These are phyloP conservation scores for Bradypus variegatus DNA, from an alignment of 2,797 vertebrate genomes.

Conservation along the genomic window DNA sequence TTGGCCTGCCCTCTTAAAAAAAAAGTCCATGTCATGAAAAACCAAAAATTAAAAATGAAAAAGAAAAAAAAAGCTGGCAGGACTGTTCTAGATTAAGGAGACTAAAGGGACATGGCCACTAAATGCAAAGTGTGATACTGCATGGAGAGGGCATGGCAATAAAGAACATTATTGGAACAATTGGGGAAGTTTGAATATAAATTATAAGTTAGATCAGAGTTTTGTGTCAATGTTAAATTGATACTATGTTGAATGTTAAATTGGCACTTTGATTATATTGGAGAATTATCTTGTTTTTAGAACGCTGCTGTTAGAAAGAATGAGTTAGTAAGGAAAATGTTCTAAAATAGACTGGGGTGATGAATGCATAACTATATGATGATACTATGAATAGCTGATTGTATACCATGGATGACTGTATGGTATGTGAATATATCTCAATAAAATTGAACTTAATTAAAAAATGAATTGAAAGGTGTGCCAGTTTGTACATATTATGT, in stretches of 20 bases:
- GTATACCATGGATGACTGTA: too few species aligned
- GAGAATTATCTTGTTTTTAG: background rate
- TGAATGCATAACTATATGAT: too few species aligned
- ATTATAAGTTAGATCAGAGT: background rate
- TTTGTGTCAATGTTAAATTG: background rate
- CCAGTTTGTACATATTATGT: too few species aligned
- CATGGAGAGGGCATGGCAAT: background rate
- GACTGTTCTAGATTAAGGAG: background rate
- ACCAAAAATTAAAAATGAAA: background rate
- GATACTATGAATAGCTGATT: too few species aligned
- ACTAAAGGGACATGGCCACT: background rate
- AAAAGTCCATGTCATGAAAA: background rate
- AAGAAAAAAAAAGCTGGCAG: background rate
- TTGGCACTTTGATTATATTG: background rate
- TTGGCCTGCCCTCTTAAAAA: background rate
- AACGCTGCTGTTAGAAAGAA: background rate
- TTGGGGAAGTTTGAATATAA: background rate
- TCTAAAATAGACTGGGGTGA: too few species aligned
- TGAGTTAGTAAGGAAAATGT: background rate
- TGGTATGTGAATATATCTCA: too few species aligned
- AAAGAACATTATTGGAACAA: background rate
- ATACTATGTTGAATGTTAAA: background rate
- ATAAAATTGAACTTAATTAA: too few species aligned
- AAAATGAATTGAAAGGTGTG: too few species aligned
- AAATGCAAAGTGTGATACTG: background rate